A percentile compares a stretch with the other conserved stretches of the same genome.
phyloP scores from a whole-genome alignment of 2,113 vertebrate genomes.

The Blennius ocellaris region DNA sequence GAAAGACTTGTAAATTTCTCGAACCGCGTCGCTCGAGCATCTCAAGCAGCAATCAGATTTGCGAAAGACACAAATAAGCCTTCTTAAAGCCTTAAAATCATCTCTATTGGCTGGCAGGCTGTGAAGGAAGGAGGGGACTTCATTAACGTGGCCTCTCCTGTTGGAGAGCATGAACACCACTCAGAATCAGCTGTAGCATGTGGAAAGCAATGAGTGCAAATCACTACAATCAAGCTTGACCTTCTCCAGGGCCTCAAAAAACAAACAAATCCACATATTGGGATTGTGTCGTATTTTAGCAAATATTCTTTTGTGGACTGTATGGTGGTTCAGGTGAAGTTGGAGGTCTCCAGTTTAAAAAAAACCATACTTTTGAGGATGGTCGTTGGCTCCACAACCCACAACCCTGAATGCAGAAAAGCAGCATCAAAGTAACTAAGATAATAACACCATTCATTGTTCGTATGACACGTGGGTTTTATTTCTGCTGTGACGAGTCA shows the following conservation, averaged over 20 bases:
- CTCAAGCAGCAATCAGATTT: slow-evolving; percentile 31
- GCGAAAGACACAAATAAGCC: slow-evolving; percentile 27
- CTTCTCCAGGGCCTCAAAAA: slow-evolving; percentile 8
- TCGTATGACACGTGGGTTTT: too few species aligned
- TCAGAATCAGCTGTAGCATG: slow-evolving; percentile 7
- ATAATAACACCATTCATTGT: too few species aligned
- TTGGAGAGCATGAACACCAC: slow-evolving; percentile 20
- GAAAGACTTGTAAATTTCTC: neutral
- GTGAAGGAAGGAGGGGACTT: slow-evolving; percentile 13
- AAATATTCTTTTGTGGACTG: too few species aligned
- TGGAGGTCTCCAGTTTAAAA: too few species aligned
- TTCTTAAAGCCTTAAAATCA: slow-evolving; percentile 30
- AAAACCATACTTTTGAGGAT: too few species aligned
- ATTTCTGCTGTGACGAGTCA: too few species aligned
- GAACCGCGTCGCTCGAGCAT: neutral
- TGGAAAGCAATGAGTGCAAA: slow-evolving; percentile 1
- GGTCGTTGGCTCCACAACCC: too few species aligned
- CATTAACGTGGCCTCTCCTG: slow-evolving; percentile 22
- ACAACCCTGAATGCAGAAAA: too few species aligned
- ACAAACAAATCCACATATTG: neutral
- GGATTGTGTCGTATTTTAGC: neutral
- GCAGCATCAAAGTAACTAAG: too few species aligned
- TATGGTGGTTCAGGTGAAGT: too few species aligned
- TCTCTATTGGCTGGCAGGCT: slow-evolving; percentile 17
- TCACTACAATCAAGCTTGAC: slow-evolving; percentile 33